These are phyloP conservation scores for Dipus sagitta DNA, from an alignment of 2,797 vertebrate genomes.

Conservation along the genomic window DNA sequence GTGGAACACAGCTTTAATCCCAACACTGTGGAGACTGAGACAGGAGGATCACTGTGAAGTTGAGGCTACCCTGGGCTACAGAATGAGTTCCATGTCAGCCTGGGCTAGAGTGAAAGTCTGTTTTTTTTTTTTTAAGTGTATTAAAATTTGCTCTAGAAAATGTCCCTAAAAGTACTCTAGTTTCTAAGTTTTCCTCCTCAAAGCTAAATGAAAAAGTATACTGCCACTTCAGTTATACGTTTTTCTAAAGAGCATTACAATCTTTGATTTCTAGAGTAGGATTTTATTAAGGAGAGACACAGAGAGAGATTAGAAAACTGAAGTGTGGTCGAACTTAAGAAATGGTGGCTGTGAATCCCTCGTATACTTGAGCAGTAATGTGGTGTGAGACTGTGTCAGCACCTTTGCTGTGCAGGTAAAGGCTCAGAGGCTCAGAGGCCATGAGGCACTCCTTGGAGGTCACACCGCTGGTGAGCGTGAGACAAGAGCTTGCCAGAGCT, in stretches of 20 bases:
- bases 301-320: neutral
- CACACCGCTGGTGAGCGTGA: neutral
- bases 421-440: neutral
- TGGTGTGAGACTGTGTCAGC: no score
- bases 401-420: neutral
- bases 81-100: no score
- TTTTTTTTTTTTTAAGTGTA: no score
- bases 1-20: no score
- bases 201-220: neutral
- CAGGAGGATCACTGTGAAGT: no score
- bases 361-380: neutral
- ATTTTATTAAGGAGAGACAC: constrained; percentile 2
- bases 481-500: neutral
- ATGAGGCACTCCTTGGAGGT: neutral
- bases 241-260: constrained; percentile 11
- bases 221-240: neutral
- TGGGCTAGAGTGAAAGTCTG: no score
- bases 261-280: neutral
- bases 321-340: neutral
- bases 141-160: constrained; percentile 52
- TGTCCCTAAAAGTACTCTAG: neutral
- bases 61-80: no score
- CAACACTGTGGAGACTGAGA: no score
- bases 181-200: constrained; percentile 39
- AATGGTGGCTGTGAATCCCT: neutral